Evolutionary conservation across 2,797 vertebrate species (phyloP), one percentile per base, ranked within the genome.

Genomic region (Pipistrellus pygmaeus): DNA sequence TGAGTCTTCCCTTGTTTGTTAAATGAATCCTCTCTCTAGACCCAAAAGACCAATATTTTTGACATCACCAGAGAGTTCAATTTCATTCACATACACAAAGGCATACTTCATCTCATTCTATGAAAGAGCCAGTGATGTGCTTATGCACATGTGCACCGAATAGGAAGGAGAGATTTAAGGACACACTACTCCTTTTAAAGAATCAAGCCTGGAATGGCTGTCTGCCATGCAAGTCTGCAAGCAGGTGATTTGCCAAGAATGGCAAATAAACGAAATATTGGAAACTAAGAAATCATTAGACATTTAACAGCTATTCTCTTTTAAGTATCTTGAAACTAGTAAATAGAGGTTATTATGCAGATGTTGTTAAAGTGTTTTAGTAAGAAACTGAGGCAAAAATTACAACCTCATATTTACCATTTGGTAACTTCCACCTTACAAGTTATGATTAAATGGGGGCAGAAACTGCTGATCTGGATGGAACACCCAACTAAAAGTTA

Each of bases 51-150:
- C n/a, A 76, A 84, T 68, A 80, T 46, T 73, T 57, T 35, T 88
- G 71, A 75, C 51, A 90, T 78, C 41, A 51, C 55, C 77, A 75
- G 75, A 95, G 89, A 15, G 32, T 88, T 76, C 95, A 2, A 66
- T 57, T 60, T 81, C 62, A 86, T 68, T 84, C 76, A 18, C 30
- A 18, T 8, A 72, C 4, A 96, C 92, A 95, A 94, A 95, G 90
- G 38, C 0, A 0, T 2, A 8, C 51, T 97, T 97, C 89, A 93
- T 68, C 85, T 73, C 30, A 25, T 0, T 0, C 91, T 68, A 38
- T 93, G 44, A 95, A 93, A 96, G 95, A 96, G 82, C 12, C 38
- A 94, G 69, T 90, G 25, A 96, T 1, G 18, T 27, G 83, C 48
- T 95, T 11, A 2, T 3, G 90, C 38, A 82, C 55, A 11, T 2